Conservation (phyloP, 2,797 vertebrate species). For the Falco cherrug region DNA sequence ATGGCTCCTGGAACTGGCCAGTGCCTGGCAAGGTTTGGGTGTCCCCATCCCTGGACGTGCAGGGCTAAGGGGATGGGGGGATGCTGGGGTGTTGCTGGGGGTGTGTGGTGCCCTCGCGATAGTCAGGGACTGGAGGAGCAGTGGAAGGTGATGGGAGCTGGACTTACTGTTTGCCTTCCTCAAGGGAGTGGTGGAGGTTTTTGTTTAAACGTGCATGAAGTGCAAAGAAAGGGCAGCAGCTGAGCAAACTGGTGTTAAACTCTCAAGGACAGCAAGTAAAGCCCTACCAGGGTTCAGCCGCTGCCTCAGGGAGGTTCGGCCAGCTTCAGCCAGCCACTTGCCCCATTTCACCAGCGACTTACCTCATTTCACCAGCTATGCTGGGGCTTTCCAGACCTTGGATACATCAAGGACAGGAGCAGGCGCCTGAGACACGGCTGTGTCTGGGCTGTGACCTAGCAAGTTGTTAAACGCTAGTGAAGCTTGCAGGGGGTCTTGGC, state of each 20-base stretch:
- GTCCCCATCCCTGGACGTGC: not conserved
- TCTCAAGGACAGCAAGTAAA: not conserved
- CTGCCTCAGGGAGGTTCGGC: rapidly evolving
- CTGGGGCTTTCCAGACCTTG: not conserved
- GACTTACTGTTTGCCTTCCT: conserved; percentile 37
- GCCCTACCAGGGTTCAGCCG: not conserved
- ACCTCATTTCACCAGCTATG: not conserved
- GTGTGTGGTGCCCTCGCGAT: not conserved
- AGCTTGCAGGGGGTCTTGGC: not conserved
- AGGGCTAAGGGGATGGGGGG: not conserved
- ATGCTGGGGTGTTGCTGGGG: not conserved
- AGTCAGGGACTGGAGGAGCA: rapidly evolving
- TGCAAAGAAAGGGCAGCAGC: conserved; percentile 59
- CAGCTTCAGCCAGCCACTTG: not conserved
- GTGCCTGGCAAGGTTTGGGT: not conserved
- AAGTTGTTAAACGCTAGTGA: not conserved
- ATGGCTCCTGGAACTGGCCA: not conserved
- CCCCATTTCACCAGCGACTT: not conserved
- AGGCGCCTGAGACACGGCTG: not conserved
- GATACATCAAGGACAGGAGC: not conserved
- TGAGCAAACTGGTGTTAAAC: conserved; percentile 49
- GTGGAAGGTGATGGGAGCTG: not conserved
- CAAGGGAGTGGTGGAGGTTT: conserved; percentile 30
- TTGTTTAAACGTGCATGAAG: conserved; percentile 18
- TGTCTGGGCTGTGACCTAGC: not conserved